Evolutionary conservation across 1,140 invertebrate species (phyloP).

Genomic region (Cyclargus thomasi): DNA sequence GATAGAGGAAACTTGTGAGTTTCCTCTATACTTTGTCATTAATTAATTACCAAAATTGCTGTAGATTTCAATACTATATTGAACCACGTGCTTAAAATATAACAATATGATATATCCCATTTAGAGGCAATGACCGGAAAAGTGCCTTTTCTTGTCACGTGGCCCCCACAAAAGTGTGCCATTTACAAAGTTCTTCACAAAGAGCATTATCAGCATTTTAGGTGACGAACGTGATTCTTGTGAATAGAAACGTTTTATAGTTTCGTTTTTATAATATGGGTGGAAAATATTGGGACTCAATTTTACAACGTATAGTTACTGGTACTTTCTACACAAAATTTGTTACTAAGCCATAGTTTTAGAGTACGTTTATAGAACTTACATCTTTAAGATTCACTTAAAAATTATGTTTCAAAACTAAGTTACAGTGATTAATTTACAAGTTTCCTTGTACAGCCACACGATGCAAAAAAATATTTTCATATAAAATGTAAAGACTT

Average conservation of each 20-base stretch:
- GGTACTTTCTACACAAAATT: no score
- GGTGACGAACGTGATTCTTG: not conserved
- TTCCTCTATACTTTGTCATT: not conserved
- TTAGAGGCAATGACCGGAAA: slow-evolving; percentile 15
- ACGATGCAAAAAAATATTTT: no score
- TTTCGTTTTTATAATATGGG: not conserved
- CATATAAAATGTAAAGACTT: no score
- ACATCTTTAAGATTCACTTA: no score
- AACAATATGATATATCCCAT: not conserved
- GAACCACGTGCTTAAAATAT: not conserved
- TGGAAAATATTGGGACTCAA: not conserved
- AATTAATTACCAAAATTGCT: not conserved
- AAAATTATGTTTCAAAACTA: no score
- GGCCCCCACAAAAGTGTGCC: not conserved
- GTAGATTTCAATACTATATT: not conserved
- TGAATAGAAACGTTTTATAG: slow-evolving; percentile 6
- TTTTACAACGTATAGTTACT: no score
- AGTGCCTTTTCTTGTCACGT: slow-evolving; percentile 14
- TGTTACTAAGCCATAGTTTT: no score
- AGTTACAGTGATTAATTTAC: no score
- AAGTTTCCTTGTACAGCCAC: no score
- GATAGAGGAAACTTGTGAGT: no score
- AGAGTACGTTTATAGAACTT: no score
- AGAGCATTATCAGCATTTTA: slow-evolving; percentile 6
- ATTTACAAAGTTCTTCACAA: slow-evolving; percentile 14